Evolutionary conservation across 2,113 vertebrate genomes (phyloP).

Genomic region (Bostrychus sinensis): DNA sequence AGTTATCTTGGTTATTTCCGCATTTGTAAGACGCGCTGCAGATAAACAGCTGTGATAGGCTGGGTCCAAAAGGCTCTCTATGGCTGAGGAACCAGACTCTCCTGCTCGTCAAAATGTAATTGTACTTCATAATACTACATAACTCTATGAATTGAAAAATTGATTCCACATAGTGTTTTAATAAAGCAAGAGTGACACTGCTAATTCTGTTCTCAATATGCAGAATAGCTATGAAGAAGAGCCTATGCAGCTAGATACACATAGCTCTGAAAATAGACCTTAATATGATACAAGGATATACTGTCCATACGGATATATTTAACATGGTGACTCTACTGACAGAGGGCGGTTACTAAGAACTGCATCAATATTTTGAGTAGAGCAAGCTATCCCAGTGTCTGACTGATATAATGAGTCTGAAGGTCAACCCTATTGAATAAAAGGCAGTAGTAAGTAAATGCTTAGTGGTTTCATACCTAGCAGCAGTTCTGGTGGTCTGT

Average conservation of each 20-base stretch:
- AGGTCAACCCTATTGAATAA: neutral
- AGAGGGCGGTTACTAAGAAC: neutral
- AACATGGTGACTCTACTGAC: neutral
- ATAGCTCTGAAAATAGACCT: neutral
- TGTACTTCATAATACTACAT: too few relatives aligned
- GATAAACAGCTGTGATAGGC: too few relatives aligned
- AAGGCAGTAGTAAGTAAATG: neutral
- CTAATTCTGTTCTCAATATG: too few relatives aligned
- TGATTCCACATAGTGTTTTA: too few relatives aligned
- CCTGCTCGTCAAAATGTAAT: too few relatives aligned
- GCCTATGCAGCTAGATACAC: neutral
- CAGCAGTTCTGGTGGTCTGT: conserved; percentile 94
- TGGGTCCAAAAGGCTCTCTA: too few relatives aligned
- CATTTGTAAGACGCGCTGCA: too few relatives aligned
- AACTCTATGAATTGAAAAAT: too few relatives aligned
- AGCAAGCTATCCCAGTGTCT: neutral
- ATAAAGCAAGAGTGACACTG: too few relatives aligned
- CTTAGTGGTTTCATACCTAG: conserved; percentile 80
- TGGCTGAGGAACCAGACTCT: too few relatives aligned
- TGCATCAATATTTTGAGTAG: neutral
- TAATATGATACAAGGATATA: neutral
- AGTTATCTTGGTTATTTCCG: too few relatives aligned
- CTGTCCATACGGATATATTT: conserved; percentile 4
- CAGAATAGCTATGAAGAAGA: too few relatives aligned
- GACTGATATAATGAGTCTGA: neutral